Evolutionary conservation across 1,140 invertebrate species (phyloP).

Genomic region (Drosophila navojoa): DNA sequence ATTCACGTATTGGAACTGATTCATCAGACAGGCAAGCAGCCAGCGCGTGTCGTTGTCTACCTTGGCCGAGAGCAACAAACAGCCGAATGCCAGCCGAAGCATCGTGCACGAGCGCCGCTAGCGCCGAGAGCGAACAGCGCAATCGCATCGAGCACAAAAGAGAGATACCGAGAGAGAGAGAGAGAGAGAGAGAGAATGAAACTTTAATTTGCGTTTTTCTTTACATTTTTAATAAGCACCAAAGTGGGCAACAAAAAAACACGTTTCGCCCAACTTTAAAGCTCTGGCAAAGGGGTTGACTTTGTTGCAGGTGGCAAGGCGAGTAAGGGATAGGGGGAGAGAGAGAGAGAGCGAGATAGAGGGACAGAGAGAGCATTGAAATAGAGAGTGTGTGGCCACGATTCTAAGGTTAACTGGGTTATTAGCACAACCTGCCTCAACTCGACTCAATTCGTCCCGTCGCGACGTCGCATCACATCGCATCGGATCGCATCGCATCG

Average conservation of each 20-base stretch:
- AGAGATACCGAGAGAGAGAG: not conserved
- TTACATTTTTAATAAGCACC: conserved; percentile 70
- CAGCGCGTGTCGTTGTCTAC: conserved; percentile 18
- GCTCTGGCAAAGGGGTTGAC: conserved; percentile 46
- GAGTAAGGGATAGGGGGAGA: not conserved
- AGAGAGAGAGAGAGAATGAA: conserved; percentile 38
- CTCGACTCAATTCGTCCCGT: conserved; percentile 18
- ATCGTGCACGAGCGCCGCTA: not conserved
- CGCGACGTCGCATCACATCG: conserved; percentile 1
- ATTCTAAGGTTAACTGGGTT: conserved; percentile 68
- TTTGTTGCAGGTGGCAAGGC: conserved; percentile 53
- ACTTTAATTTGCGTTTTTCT: conserved; percentile 70
- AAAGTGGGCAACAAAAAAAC: conserved; percentile 20
- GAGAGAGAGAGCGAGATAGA: conserved; percentile 1
- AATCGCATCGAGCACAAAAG: not conserved
- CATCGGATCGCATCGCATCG: conserved; percentile 2
- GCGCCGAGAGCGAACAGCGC: conserved; percentile 1
- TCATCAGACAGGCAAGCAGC: conserved; percentile 35
- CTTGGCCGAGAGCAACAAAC: conserved; percentile 32
- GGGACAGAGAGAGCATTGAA: conserved; percentile 15
- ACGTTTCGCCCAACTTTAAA: conserved; percentile 26
- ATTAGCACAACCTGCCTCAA: conserved; percentile 82
- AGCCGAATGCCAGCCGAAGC: conserved; percentile 16
- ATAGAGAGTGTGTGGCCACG: conserved; percentile 33
- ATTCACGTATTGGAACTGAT: conserved; percentile 79